Conservation (phyloP, 2,888 invertebrate species). For the Phalangium opilio region DNA sequence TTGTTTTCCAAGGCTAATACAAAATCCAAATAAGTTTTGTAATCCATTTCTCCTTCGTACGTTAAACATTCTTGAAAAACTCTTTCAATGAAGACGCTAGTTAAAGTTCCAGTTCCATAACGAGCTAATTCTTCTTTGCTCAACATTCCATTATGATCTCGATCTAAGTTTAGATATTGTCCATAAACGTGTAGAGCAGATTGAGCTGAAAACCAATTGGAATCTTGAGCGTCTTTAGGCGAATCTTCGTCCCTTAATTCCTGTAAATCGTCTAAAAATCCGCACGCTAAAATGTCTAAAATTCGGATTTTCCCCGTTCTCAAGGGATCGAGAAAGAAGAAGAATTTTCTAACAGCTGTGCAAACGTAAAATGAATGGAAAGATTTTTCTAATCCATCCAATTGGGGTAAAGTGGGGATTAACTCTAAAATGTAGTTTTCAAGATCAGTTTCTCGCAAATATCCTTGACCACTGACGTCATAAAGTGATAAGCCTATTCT, state of each 20-base stretch:
- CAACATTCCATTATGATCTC: constrained; percentile 90
- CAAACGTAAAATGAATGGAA: constrained; percentile 94
- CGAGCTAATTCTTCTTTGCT: constrained; percentile 75
- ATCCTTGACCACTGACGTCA: constrained; percentile 83
- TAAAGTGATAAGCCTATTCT: constrained; percentile 82
- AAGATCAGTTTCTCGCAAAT: constrained; percentile 69
- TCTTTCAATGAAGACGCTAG: constrained; percentile 73
- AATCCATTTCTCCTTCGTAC: constrained; percentile 58
- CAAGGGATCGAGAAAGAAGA: constrained; percentile 85
- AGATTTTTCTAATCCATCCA: constrained; percentile 77
- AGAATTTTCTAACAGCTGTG: constrained; percentile 85
- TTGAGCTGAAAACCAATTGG: constrained; percentile 80
- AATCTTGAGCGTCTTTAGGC: constrained; percentile 66
- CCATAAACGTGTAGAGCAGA: constrained; percentile 81
- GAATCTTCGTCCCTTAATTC: constrained; percentile 70
- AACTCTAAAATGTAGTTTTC: constrained; percentile 89
- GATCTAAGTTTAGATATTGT: constrained; percentile 81
- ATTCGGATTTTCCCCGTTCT: constrained; percentile 76
- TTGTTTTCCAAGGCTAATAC: constrained; percentile 84
- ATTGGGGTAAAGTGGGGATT: constrained; percentile 75
- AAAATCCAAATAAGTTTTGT: constrained; percentile 88
- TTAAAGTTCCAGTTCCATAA: constrained; percentile 82
- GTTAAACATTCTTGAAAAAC: constrained; percentile 92
- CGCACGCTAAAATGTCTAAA: constrained; percentile 75
- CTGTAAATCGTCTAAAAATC: constrained; percentile 77